Evolutionary conservation across 2,113 vertebrate species (phyloP).

Genomic region (Odontophorus gujanensis): DNA sequence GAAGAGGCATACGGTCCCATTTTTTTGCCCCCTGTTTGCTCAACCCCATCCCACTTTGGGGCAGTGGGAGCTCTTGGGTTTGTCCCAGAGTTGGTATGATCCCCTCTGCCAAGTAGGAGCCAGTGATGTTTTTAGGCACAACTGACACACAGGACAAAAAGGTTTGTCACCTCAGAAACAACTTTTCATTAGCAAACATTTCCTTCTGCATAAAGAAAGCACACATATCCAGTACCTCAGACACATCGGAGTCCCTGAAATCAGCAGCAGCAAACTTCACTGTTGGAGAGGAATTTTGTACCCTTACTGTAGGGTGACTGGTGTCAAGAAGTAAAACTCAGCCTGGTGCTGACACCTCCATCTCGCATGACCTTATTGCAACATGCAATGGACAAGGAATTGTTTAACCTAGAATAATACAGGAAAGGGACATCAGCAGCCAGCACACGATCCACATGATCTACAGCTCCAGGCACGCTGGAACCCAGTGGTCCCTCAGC

Average conservation of each 20-base stretch:
- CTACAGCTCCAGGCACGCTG: not conserved
- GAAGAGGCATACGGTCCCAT: not conserved
- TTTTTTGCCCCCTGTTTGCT: not conserved
- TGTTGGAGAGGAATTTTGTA: rapidly evolving
- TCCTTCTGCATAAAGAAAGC: not conserved
- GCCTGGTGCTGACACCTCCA: not conserved
- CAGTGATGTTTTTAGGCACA: not conserved
- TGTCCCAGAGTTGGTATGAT: not conserved
- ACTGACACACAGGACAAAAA: not conserved
- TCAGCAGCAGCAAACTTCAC: not conserved
- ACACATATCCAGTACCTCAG: rapidly evolving
- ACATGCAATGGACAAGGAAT: not conserved
- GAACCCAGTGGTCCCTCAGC: not conserved
- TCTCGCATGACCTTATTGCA: not conserved
- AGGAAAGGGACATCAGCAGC: not conserved
- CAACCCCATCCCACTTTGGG: not conserved
- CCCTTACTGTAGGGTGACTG: rapidly evolving
- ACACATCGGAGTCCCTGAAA: not conserved
- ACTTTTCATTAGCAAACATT: not conserved
- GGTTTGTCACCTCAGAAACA: not conserved
- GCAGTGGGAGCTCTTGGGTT: not conserved
- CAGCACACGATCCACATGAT: rapidly evolving
- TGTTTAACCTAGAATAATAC: not conserved
- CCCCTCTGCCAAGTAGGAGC: not conserved
- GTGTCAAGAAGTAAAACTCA: not conserved